phyloP scores from a whole-genome alignment of 2,888 invertebrate genomes.

The Oscheius sp. region DNA sequence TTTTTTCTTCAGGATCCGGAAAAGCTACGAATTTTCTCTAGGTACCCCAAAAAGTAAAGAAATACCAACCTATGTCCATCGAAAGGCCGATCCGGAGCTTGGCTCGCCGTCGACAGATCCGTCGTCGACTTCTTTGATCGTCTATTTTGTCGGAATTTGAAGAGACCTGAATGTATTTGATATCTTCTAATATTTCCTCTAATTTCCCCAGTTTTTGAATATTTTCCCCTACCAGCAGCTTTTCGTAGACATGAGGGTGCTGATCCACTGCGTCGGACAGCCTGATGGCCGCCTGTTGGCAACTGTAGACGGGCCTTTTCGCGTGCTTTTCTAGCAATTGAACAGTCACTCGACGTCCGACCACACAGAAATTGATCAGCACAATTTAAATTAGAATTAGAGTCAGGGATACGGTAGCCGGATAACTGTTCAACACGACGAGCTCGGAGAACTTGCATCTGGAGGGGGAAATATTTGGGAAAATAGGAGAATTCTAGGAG shows the following conservation, averaged over 20 bases:
- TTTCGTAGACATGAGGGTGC: slow-evolving; percentile 14
- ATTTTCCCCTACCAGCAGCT: background rate
- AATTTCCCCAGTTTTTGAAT: background rate
- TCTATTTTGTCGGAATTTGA: slow-evolving; percentile 40
- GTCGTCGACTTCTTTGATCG: slow-evolving; percentile 36
- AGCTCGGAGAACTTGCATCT: slow-evolving; percentile 30
- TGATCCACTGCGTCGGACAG: slow-evolving; percentile 30
- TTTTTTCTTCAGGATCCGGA: too few species aligned
- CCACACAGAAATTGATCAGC: slow-evolving; percentile 25
- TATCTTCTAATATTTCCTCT: background rate
- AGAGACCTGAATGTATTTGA: slow-evolving; percentile 24
- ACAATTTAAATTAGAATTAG: background rate
- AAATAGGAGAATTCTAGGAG: background rate
- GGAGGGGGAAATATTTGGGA: background rate
- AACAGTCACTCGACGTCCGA: slow-evolving; percentile 34
- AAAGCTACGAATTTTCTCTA: background rate
- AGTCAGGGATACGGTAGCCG: background rate
- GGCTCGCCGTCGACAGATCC: slow-evolving; percentile 17
- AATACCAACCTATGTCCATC: slow-evolving; percentile 28
- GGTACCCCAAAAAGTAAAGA: background rate
- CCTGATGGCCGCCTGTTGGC: background rate
- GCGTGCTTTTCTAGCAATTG: slow-evolving; percentile 1
- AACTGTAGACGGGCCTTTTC: slow-evolving; percentile 17
- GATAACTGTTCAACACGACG: slow-evolving; percentile 21
- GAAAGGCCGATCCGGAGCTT: slow-evolving; percentile 9